Percentiles rank a stretch among this genome's conserved stretches.
These are phyloP conservation scores for Chalcosyrphus nemorum DNA, from an alignment of 2,888 invertebrate genomes.

Conservation along the genomic window DNA sequence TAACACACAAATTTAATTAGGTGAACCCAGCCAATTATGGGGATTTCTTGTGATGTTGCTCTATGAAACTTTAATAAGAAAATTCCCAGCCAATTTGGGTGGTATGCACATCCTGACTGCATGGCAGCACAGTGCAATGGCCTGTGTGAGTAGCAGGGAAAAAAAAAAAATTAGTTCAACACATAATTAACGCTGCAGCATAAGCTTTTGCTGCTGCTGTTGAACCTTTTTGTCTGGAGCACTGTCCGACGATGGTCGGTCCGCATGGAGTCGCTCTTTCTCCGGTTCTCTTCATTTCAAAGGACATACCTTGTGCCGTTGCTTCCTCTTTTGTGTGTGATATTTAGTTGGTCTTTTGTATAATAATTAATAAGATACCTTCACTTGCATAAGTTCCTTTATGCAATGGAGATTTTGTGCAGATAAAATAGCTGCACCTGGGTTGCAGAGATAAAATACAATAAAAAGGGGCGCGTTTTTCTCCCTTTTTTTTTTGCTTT, in stretches of 20 bases:
- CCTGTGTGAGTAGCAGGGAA: slow-evolving; percentile 5
- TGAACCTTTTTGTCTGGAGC: slow-evolving; percentile 37
- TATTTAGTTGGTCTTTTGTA: slow-evolving; percentile 63
- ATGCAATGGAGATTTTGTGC: slow-evolving; percentile 48
- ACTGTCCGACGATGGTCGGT: slow-evolving; percentile 26
- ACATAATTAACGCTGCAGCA: slow-evolving; percentile 69
- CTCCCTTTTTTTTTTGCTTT: background rate
- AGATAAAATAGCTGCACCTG: slow-evolving; percentile 61
- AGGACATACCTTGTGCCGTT: slow-evolving; percentile 54
- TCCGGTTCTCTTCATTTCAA: slow-evolving; percentile 34
- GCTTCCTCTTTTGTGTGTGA: slow-evolving; percentile 31
- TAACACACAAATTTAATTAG: slow-evolving; percentile 61
- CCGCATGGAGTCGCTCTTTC: slow-evolving; percentile 7
- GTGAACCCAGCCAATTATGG: slow-evolving; percentile 64
- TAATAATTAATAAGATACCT: slow-evolving; percentile 70
- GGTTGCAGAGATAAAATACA: slow-evolving; percentile 39
- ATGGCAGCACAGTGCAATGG: slow-evolving; percentile 33
- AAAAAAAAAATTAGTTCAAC: slow-evolving; percentile 41
- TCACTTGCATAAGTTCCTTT: slow-evolving; percentile 60
- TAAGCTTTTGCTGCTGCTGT: slow-evolving; percentile 3
- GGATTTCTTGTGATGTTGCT: slow-evolving; percentile 43
- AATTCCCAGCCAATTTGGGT: slow-evolving; percentile 55
- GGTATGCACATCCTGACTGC: slow-evolving; percentile 44
- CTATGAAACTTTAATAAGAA: slow-evolving; percentile 68
- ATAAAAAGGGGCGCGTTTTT: background rate